Evolutionary conservation across 2,113 vertebrate genomes (phyloP), one percentile per base, ranked within the genome.

Genomic region (Egretta garzetta): DNA sequence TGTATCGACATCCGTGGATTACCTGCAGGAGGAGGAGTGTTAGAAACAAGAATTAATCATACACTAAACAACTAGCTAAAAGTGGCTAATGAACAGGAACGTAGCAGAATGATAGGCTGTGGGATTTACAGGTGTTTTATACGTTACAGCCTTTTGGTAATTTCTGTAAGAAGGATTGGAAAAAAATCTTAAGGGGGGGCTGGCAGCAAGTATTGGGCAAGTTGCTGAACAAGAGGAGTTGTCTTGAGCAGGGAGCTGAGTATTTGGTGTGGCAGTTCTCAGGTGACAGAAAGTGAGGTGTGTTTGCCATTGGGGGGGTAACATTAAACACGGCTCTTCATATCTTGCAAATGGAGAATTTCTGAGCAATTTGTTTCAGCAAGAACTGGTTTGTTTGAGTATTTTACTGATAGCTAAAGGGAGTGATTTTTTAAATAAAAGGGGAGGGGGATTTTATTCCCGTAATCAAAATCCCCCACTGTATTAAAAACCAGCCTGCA

Each of bases 1-100:
- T 94, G 52, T 52, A 84, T 86, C 93, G 93, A 95, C 90, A 64
- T 90, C 59, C 30, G n/a, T 83, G 96, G 64, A 41, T 91, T 91
- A 80, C 71, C 93, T 90, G 93, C 84, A 67, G 88, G 32, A 91
- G 88, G 62, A 93, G 77, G 17, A 93, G 71, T 60, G 7, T 72
- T 79, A 37, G 93, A 64, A 72, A 37, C n/a, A 37, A 30, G 82
- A 59, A 45, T 43, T 81, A 70, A 26, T 56, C 80, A 59, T 71
- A 8, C 2, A 5, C 72, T 45, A 18, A 89, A 63, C 63, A 86
- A 32, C 19, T 14, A 43, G 43, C 43, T 73, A 12, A 7, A 90
- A 76, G 77, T 53, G 79, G 39, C 58, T 77, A 33, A 52, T 28
- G 80, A 79, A 14, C 27, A 68, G 60, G 63, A 43, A 79, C 60